Evolutionary conservation across 2,113 vertebrate genomes (phyloP).

Genomic region (Malurus cyaneus): DNA sequence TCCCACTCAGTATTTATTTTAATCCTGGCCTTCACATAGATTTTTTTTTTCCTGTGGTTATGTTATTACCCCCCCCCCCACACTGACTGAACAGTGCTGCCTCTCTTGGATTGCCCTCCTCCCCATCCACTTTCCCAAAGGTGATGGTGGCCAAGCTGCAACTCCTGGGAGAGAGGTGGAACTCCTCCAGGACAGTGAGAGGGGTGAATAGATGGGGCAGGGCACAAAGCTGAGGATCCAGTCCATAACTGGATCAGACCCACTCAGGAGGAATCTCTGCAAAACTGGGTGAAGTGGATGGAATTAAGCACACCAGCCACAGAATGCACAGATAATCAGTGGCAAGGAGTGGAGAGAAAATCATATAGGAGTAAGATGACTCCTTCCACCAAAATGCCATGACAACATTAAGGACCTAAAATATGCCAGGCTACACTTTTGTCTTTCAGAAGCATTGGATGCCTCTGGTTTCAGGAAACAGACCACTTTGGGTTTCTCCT

Average conservation of each 20-base stretch:
- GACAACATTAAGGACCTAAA: background rate
- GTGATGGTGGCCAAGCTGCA: background rate
- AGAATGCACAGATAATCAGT: background rate
- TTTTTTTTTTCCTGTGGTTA: background rate
- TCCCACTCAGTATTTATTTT: constrained; percentile 59
- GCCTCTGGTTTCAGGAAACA: background rate
- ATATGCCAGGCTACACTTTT: background rate
- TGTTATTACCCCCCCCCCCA: background rate
- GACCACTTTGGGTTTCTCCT: background rate
- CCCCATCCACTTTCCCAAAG: background rate
- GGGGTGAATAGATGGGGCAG: background rate
- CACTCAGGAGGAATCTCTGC: fast-evolving
- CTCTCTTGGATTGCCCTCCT: background rate
- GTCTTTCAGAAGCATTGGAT: background rate
- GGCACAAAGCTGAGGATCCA: background rate
- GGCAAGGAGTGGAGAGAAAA: background rate
- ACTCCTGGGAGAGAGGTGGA: background rate
- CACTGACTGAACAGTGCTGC: background rate
- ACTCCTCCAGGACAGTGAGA: background rate
- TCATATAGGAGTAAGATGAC: background rate
- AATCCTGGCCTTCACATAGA: background rate
- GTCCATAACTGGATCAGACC: background rate
- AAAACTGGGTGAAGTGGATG: background rate
- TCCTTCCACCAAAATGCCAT: background rate
- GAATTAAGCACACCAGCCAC: background rate